These are phyloP conservation scores for Aratinga solstitialis DNA, from an alignment of 2,797 vertebrate genomes.

Conservation along the genomic window DNA sequence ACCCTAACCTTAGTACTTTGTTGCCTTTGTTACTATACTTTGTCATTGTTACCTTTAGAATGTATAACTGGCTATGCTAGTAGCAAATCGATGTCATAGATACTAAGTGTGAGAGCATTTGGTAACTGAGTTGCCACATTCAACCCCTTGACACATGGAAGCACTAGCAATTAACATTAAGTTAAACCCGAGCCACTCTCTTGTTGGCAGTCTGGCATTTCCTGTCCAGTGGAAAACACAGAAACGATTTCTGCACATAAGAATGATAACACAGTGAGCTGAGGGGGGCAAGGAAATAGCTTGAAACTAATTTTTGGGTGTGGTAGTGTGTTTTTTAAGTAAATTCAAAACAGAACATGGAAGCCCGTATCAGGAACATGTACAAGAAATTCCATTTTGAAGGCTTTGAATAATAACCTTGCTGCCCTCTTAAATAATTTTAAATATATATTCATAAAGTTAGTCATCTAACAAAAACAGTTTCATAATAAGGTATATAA, in stretches of 20 bases:
- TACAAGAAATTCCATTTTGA: constrained; percentile 50
- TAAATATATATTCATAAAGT: constrained; percentile 37
- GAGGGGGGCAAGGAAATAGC: constrained; percentile 32
- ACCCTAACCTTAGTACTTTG: neutral
- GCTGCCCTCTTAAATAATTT: constrained; percentile 49
- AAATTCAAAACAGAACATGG: constrained; percentile 50
- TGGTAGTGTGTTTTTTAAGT: constrained; percentile 44
- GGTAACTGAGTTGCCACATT: neutral
- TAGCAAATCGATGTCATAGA: neutral
- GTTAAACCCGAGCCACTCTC: neutral
- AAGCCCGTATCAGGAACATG: constrained; percentile 35
- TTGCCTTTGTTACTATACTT: neutral
- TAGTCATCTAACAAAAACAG: constrained; percentile 47
- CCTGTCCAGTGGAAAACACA: constrained; percentile 8
- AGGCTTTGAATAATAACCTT: constrained; percentile 45
- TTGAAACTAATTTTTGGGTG: constrained; percentile 51
- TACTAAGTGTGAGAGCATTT: neutral
- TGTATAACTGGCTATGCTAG: neutral
- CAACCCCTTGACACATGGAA: neutral
- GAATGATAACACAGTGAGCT: constrained; percentile 38
- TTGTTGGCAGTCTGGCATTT: constrained; percentile 19
- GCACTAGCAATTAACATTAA: neutral
- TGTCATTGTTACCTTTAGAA: neutral
- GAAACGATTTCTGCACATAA: constrained; percentile 13
- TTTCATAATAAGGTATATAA: neutral